Conservation (phyloP, 2,797 vertebrate species). For the Microctenopoma lineatum region DNA sequence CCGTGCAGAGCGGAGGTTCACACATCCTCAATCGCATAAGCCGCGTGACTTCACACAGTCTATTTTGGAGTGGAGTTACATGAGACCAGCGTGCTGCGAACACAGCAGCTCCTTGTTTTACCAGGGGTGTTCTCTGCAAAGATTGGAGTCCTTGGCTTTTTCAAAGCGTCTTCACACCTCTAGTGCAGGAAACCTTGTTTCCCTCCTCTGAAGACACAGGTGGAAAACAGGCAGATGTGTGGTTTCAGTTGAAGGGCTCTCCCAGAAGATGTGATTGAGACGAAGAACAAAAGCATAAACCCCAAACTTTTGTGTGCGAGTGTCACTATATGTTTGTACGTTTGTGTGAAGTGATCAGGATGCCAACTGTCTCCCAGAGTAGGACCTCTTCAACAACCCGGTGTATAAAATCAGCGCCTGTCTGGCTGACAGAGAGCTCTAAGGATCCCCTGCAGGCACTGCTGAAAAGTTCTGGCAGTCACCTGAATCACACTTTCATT, state of each 20-base stretch:
- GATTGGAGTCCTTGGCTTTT: background rate
- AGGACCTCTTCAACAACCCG: conserved; percentile 7
- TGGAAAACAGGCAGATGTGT: conserved; percentile 11
- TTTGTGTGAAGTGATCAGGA: conserved; percentile 4
- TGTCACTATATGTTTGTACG: background rate
- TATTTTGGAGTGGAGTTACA: conserved; percentile 61
- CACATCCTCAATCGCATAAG: conserved; percentile 56
- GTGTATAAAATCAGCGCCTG: background rate
- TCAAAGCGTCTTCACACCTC: conserved; percentile 1
- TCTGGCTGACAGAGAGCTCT: conserved; percentile 1
- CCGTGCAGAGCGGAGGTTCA: conserved; percentile 31
- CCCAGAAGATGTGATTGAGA: conserved; percentile 3
- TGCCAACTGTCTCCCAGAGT: background rate
- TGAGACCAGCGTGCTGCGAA: conserved; percentile 30
- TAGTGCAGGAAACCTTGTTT: conserved; percentile 5
- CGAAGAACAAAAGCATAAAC: conserved; percentile 10
- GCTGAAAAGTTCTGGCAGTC: conserved; percentile 33
- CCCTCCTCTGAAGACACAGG: background rate
- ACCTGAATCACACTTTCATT: conserved; percentile 13
- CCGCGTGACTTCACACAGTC: conserved; percentile 59
- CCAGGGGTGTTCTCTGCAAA: conserved; percentile 3
- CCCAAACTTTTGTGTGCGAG: conserved; percentile 15
- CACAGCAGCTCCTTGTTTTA: background rate
- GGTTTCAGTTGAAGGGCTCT: conserved; percentile 19
- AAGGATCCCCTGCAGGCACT: conserved; percentile 13